Percentiles rank a stretch among this genome's conserved stretches.
phyloP scores from a whole-genome alignment of 1,140 invertebrate genomes.

The Tetragnatha versicolor region DNA sequence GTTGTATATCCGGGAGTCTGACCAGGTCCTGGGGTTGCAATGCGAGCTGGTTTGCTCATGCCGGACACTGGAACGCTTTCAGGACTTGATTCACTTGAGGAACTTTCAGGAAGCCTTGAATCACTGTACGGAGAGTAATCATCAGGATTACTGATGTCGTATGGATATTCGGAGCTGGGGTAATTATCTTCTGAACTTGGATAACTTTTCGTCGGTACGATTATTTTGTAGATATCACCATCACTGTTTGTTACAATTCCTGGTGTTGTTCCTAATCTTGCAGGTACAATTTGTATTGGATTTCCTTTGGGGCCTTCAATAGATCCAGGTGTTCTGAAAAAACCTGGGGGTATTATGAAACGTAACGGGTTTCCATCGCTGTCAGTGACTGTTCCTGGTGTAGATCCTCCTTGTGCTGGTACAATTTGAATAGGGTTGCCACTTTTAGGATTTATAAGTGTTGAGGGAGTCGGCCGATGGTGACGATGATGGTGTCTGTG shows the following conservation, averaged over 20 bases:
- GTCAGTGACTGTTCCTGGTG: not conserved
- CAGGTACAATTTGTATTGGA: conserved; percentile 5
- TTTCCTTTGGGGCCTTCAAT: not conserved
- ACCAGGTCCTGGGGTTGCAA: not conserved
- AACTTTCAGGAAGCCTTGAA: not conserved
- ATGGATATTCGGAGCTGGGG: too few relatives aligned
- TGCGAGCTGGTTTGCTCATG: not conserved
- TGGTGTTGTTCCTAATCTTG: conserved; percentile 4
- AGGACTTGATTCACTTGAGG: not conserved
- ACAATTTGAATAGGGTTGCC: not conserved
- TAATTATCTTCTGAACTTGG: too few relatives aligned
- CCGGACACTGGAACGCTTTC: not conserved
- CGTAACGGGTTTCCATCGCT: not conserved
- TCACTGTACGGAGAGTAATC: too few relatives aligned
- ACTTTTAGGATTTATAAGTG: too few relatives aligned
- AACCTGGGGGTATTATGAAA: not conserved
- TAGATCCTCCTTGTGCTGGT: not conserved
- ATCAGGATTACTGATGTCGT: too few relatives aligned
- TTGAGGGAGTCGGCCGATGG: too few relatives aligned
- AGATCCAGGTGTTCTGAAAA: not conserved
- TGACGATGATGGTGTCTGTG: too few relatives aligned
- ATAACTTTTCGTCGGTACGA: not conserved
- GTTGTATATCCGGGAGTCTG: not conserved
- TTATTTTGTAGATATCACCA: not conserved
- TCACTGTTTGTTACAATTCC: not conserved